Conservation (phyloP, 2,797 vertebrate genomes). For the Platyrinchus mystaceus region DNA sequence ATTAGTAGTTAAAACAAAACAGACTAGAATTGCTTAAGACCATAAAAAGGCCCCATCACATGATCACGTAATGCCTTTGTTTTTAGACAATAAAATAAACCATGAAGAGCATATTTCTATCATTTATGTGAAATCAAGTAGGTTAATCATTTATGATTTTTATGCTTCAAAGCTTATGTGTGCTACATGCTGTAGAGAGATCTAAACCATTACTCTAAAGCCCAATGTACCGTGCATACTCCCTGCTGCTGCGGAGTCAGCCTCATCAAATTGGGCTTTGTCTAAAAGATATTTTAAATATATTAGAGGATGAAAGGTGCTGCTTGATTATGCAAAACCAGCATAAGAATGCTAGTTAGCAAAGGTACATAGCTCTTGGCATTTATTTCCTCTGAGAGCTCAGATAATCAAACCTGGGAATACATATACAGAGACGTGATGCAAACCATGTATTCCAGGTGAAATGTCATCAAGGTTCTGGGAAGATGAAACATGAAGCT, state of each 20-base stretch:
- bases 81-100: constrained; percentile 48
- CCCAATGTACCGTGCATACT: constrained; percentile 63
- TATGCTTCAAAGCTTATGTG: constrained; percentile 70
- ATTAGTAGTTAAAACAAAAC: constrained; percentile 25
- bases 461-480: not conserved
- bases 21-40: not conserved
- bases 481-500: constrained; percentile 15
- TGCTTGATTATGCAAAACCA: constrained; percentile 48
- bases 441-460: not conserved
- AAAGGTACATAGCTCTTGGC: constrained; percentile 30
- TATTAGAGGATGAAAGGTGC: constrained; percentile 44
- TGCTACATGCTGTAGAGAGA: constrained; percentile 62
- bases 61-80: not conserved
- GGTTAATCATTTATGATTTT: constrained; percentile 75
- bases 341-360: constrained; percentile 25
- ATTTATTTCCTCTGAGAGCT: constrained; percentile 31
- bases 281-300: constrained; percentile 57
- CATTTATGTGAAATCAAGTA: constrained; percentile 65
- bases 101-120: constrained; percentile 53
- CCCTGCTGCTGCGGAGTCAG: constrained; percentile 57
- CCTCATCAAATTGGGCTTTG: constrained; percentile 56
- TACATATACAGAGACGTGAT: not conserved
- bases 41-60: not conserved
- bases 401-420: constrained; percentile 28
- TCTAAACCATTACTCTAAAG: constrained; percentile 70